A percentile compares a stretch with the other conserved stretches of the same genome.
Conservation (phyloP, 2,888 invertebrate species). For the Leptinotarsa juncta region DNA sequence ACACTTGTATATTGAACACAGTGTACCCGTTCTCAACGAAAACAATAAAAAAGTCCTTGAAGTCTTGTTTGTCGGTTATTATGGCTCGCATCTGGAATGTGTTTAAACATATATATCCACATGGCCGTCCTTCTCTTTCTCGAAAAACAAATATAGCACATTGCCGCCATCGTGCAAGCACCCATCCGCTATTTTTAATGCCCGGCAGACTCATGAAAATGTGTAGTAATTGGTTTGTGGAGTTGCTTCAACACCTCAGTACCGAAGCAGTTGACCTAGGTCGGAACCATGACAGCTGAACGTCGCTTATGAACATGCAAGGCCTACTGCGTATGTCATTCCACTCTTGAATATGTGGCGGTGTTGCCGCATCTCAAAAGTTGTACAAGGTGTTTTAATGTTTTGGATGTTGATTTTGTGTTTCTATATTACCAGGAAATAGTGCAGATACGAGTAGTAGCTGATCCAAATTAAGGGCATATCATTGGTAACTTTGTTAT, state of each 20-base stretch:
- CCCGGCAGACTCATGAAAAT: slow-evolving; percentile 28
- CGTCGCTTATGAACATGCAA: slow-evolving; percentile 31
- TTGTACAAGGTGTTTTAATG: neutral
- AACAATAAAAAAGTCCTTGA: slow-evolving; percentile 29
- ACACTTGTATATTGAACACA: neutral
- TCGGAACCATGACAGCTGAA: slow-evolving; percentile 37
- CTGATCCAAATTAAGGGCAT: too few relatives aligned
- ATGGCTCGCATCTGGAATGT: slow-evolving; percentile 45
- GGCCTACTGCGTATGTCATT: slow-evolving; percentile 18
- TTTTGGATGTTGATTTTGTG: neutral
- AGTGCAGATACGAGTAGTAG: too few relatives aligned
- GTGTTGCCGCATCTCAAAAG: slow-evolving; percentile 1
- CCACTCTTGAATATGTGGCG: slow-evolving; percentile 1
- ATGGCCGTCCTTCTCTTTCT: slow-evolving; percentile 22
- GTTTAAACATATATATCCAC: slow-evolving; percentile 30
- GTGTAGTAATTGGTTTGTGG: slow-evolving; percentile 32
- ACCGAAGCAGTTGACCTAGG: slow-evolving; percentile 45
- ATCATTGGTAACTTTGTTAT: too few relatives aligned
- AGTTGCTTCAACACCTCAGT: slow-evolving; percentile 27
- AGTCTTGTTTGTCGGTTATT: slow-evolving; percentile 33
- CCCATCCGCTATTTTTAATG: slow-evolving; percentile 31
- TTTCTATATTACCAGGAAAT: too few relatives aligned
- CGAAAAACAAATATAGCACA: slow-evolving; percentile 19
- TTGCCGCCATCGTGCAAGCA: neutral
- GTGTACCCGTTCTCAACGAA: slow-evolving; percentile 9